Evolutionary conservation across 2,797 vertebrate species (phyloP), one percentile per base, ranked within the genome.

Genomic region (Lagodon rhomboides): DNA sequence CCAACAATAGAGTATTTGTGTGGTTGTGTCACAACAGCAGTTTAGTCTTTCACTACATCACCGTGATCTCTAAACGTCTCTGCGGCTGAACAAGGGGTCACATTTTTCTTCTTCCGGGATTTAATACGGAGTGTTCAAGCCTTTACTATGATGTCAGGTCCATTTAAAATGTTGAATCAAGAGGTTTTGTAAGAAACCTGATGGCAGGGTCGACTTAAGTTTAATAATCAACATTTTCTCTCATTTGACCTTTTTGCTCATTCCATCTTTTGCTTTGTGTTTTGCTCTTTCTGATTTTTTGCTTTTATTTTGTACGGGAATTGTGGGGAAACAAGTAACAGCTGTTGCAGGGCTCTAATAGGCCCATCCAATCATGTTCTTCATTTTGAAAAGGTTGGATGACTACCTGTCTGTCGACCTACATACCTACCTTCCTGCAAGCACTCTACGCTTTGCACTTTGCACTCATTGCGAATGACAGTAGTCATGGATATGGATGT

Each of bases 1-100:
- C 9, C 44, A 87, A 88, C 85, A 91, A 91, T 74, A 1, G 81
- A 25, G 69, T 23, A 65, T 47, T 80, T 86, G 78, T 86, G 60
- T 44, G n/a, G 43, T 46, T 75, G 71, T 77, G 43, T 68, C 61
- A 25, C 23, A 17, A 7, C 34, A 69, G 50, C 72, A 75, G 70
- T 56, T 66, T 54, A 44, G 65, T 54, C 22, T 62, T 60, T 68
- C 17, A 23, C 64, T 59, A 53, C 41, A 49, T 70, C 34, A 49
- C 47, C 41, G 30, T 53, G 60, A 75, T 62, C 65, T 63, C 43
- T 56, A 53, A 12, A 77, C 69, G 20, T 74, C 65, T 64, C 30
- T 54, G 53, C 4, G 2, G 72, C 61, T 65, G 2, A 66, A 64
- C 68, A 72, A 25, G 22, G 60, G 51, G 55, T 80, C 51, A 54